Percentiles rank a stretch among this genome's conserved stretches.
These are phyloP conservation scores for Alectura lathami DNA, from an alignment of 2,113 vertebrate genomes.

Conservation along the genomic window DNA sequence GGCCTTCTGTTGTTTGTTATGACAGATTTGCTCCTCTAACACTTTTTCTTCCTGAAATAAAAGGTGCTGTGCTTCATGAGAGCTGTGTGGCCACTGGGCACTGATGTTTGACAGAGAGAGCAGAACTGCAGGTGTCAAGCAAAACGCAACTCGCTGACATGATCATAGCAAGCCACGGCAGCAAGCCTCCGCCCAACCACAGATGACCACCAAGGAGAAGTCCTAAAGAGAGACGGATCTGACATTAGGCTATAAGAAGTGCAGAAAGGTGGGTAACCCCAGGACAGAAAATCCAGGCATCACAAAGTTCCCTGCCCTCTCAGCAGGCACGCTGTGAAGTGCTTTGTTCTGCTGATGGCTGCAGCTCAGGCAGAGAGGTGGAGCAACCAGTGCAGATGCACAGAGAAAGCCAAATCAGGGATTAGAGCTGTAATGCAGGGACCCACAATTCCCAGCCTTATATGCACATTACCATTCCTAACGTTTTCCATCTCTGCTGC, in stretches of 20 bases:
- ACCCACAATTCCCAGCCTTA: background rate
- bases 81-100: background rate
- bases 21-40: background rate
- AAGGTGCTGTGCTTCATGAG: background rate
- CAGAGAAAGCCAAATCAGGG: accelerated
- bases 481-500: background rate
- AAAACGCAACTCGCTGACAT: background rate
- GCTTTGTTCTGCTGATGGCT: background rate
- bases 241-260: background rate
- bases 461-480: background rate
- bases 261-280: background rate
- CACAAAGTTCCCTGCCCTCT: background rate
- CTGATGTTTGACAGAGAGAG: background rate
- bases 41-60: conserved; percentile 26
- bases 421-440: background rate
- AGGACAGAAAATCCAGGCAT: background rate
- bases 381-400: background rate
- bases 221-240: background rate
- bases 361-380: background rate
- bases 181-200: background rate
- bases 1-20: background rate
- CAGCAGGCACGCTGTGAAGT: background rate
- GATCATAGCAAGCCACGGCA: background rate
- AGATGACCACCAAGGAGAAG: background rate
- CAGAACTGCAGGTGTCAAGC: background rate